Evolutionary conservation across 2,113 vertebrate genomes (phyloP), one percentile per base, ranked within the genome.

Genomic region (Geococcyx californianus): DNA sequence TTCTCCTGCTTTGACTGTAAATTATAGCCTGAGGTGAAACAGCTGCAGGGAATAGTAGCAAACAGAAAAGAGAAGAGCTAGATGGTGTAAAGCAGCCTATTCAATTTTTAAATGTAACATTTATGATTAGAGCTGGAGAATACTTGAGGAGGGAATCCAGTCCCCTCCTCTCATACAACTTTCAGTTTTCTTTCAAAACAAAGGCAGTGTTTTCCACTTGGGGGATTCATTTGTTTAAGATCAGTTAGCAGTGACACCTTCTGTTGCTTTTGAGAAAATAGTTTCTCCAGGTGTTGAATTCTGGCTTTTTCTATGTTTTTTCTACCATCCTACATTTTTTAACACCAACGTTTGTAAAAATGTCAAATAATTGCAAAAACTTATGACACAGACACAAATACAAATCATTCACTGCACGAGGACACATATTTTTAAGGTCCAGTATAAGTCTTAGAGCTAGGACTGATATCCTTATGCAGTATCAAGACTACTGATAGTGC

Each of bases 191-290:
- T 95, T 90, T 80, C 51, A 64, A 95, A 88, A 91, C 87, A 97
- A 96, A 90, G 84, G 58, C 69, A 73, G 13, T 34, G 25, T 91
- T 90, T 92, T 91, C 75, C 42, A 25, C 78, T 90, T 79, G 45
- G 0, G 38, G 45, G 54, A 81, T 86, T 90, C 76, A 84, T 90
- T 95, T 91, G 85, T 89, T 97, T 91, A 85, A 96, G 84, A 85
- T 80, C 93, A 94, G 87, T 95, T 95, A 95, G 96, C 75, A 96
- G 96, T 97, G 94, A 97, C 95, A 94, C 95, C 94, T 97, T 96
- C 95, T 97, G 97, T 97, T 96, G 90, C 94, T 91, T 96, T 97
- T 72, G 81, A 81, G 94, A 81, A 96, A 96, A 93, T 10, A 88
- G 49, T 86, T 94, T 95, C 25, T 79, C 36, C 76, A 96, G 91